Evolutionary conservation across 2,113 vertebrate genomes (phyloP), one percentile per base, ranked within the genome.

Genomic region (Rostratula benghalensis): DNA sequence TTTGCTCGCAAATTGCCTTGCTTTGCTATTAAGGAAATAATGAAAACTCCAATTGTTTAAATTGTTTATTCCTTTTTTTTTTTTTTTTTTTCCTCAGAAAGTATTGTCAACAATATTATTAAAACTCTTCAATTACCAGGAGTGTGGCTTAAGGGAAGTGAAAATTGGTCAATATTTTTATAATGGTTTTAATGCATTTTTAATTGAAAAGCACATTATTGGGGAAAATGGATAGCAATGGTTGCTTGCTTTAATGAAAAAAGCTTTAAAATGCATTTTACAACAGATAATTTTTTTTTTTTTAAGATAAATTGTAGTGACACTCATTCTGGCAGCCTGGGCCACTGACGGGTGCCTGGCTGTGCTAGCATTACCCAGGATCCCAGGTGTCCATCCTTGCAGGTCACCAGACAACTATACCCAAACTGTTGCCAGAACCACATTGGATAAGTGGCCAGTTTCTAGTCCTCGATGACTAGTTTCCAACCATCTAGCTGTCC

Each of bases 151-250:
- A 79, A 87, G 63, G 96, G 87, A 91, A 82, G 77, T 71, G 84
- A 82, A 95, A 95, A 95, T 94, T 65, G 87, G 83, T 95, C 96
- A 89, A 93, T 96, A 96, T 82, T 94, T 94, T 95, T 48, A 39
- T 94, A 63, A 93, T 28, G 46, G 22, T 95, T 96, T 81, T 89
- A 91, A 95, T 96, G 87, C 45, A 73, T 89, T 96, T 95, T 95
- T 96, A 96, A 95, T 93, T 95, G 89, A 95, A 95, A 96, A 95
- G 12, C 81, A 71, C 65, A 87, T 96, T 96, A 84, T 73, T 95
- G 74, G n/a, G 65, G 65, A 27, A 96, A 96, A 96, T 82, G 57
- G 70, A 95, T 95, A 85, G 48, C 45, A 76, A 64, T 45, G 77
- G 56, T 87, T 94, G 39, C 65, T 84, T 91, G 81, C 74, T 84